Conservation (phyloP, 2,113 vertebrate genomes). For the Sarotherodon lohbergeri region DNA sequence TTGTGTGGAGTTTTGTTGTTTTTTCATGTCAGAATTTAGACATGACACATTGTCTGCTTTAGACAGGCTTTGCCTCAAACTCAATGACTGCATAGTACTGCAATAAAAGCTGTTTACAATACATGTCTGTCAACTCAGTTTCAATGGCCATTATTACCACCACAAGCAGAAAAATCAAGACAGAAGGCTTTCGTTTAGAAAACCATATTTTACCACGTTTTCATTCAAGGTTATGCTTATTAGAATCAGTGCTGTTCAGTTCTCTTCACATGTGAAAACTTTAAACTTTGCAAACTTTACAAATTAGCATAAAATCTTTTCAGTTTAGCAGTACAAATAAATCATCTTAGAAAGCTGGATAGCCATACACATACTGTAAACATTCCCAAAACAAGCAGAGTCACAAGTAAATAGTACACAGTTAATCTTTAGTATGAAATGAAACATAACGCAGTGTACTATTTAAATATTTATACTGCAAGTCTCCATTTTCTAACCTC, state of each 20-base stretch:
- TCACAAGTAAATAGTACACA: background rate
- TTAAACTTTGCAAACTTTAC: background rate
- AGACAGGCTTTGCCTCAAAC: background rate
- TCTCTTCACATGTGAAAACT: background rate
- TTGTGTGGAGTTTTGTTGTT: background rate
- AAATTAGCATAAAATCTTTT: background rate
- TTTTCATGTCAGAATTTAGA: background rate
- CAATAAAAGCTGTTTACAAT: background rate
- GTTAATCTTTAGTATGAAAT: background rate
- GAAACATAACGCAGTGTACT: background rate
- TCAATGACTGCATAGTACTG: background rate
- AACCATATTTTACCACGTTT: background rate
- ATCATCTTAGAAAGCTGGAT: background rate
- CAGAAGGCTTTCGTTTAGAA: background rate
- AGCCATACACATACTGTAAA: background rate
- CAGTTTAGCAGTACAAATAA: background rate
- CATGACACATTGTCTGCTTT: background rate
- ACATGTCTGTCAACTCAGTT: background rate
- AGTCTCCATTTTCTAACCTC: background rate
- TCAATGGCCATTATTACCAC: background rate
- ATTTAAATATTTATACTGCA: constrained; percentile 23
- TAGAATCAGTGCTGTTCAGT: background rate
- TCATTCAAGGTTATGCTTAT: background rate
- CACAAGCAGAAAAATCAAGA: background rate
- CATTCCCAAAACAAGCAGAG: background rate